These are phyloP conservation scores for Pammene fasciana DNA, from an alignment of 2,888 invertebrate species.

Conservation along the genomic window DNA sequence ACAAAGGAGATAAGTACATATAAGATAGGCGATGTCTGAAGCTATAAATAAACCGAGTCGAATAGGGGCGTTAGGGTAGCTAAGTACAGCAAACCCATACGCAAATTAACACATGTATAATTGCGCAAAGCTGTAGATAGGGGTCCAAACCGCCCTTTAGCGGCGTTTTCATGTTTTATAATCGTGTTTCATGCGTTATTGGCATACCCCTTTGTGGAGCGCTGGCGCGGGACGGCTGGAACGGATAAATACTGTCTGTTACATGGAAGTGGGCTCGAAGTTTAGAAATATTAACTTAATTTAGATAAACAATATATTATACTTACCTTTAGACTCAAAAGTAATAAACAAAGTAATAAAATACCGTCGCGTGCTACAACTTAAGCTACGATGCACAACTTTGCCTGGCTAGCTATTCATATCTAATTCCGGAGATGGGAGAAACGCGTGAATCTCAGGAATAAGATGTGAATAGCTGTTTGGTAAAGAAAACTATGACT, in stretches of 20 bases:
- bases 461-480: too few species aligned
- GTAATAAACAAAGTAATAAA: too few species aligned
- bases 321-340: too few species aligned
- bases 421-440: too few species aligned
- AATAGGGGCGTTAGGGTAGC: slow-evolving; percentile 7
- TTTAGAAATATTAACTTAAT: neutral
- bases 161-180: slow-evolving; percentile 43
- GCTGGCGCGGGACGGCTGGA: slow-evolving; percentile 26
- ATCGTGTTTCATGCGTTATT: slow-evolving; percentile 42
- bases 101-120: slow-evolving; percentile 42
- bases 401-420: too few species aligned
- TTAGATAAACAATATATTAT: too few species aligned
- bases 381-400: too few species aligned
- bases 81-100: slow-evolving; percentile 34
- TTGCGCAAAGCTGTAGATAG: slow-evolving; percentile 40
- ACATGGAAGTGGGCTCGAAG: neutral
- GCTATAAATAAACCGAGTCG: neutral
- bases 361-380: too few species aligned
- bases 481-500: too few species aligned
- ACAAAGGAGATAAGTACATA: too few species aligned
- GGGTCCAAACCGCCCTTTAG: slow-evolving; percentile 40
- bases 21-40: neutral
- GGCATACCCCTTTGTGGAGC: slow-evolving; percentile 39
- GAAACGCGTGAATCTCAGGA: too few species aligned
- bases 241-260: slow-evolving; percentile 18